phyloP scores from a whole-genome alignment of 1,140 invertebrate genomes.

The Megalonaias nervosa region DNA sequence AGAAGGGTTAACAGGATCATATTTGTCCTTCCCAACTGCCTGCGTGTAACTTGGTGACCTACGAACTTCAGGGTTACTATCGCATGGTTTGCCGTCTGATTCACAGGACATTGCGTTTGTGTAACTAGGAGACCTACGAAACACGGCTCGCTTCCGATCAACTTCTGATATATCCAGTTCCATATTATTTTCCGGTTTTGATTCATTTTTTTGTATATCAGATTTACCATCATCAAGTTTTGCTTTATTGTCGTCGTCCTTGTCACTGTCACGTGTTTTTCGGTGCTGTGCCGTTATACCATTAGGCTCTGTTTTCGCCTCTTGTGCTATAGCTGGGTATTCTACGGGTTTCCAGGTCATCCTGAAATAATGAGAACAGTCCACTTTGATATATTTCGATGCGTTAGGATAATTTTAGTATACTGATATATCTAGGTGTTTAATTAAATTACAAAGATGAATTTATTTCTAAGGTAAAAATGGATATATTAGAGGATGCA shows the following conservation, averaged over 20 bases:
- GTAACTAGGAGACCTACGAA: slow-evolving; percentile 40
- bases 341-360: slow-evolving; percentile 6
- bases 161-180: slow-evolving; percentile 17
- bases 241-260: not conserved
- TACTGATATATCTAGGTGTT: too few species aligned
- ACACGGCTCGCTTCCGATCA: slow-evolving; percentile 28
- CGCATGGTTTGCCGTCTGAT: slow-evolving; percentile 1
- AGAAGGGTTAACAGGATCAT: not conserved
- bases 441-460: too few species aligned
- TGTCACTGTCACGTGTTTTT: not conserved
- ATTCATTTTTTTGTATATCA: not conserved
- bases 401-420: too few species aligned
- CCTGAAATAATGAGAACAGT: not conserved
- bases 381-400: too few species aligned
- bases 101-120: slow-evolving; percentile 37
- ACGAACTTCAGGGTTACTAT: not conserved
- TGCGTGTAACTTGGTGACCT: not conserved
- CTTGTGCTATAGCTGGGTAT: not conserved
- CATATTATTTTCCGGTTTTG: slow-evolving; percentile 7
- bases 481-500: too few species aligned
- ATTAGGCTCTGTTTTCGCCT: not conserved
- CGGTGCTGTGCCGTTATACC: slow-evolving; percentile 1
- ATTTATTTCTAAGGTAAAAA: too few species aligned
- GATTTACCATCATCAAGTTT: not conserved
- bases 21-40: too few species aligned